These are phyloP conservation scores for Tamandua tetradactyla DNA, from an alignment of 2,797 vertebrate species.

Conservation along the genomic window DNA sequence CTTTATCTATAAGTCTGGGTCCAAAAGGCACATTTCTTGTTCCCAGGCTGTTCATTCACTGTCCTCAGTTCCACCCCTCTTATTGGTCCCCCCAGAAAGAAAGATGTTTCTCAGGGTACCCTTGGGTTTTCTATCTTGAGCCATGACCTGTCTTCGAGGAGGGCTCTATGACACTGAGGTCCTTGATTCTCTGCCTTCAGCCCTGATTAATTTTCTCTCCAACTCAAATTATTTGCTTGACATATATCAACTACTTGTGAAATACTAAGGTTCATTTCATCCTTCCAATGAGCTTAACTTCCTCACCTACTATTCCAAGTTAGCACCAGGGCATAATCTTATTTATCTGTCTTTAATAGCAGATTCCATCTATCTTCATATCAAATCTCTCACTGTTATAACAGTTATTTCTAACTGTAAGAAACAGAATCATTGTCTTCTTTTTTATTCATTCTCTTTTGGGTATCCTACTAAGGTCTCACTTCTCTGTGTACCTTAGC, in stretches of 20 bases:
- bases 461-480: neutral
- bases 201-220: neutral
- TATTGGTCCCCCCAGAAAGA: neutral
- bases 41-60: neutral
- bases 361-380: neutral
- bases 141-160: too few species aligned
- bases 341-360: conserved; percentile 22
- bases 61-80: neutral
- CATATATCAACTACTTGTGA: neutral
- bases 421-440: neutral
- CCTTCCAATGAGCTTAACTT: neutral
- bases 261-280: conserved; percentile 39
- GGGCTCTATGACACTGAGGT: neutral
- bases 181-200: neutral
- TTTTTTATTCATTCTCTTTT: neutral
- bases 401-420: neutral
- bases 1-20: neutral
- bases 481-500: neutral
- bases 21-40: neutral
- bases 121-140: neutral
- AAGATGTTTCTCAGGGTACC: neutral
- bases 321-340: neutral
- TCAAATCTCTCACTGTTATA: neutral
- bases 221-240: neutral
- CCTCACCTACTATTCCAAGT: neutral